Percentiles rank a stretch among this genome's conserved stretches.
Conservation (phyloP, 2,888 invertebrate species). For the Chesias legatella region DNA sequence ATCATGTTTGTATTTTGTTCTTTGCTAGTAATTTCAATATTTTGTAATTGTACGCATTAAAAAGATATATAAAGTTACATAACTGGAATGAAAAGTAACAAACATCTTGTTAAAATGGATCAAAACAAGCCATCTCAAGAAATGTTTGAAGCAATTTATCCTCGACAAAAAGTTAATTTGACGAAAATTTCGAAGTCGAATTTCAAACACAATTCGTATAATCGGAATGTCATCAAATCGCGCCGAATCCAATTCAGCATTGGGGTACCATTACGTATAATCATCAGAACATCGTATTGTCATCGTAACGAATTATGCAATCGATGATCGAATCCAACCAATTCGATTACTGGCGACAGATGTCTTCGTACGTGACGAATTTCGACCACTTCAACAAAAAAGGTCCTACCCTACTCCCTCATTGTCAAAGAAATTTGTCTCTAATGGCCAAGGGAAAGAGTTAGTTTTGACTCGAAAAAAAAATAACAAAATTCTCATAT, state of each 20-base stretch:
- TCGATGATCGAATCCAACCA: conserved; percentile 61
- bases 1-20: no score
- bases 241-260: conserved; percentile 57
- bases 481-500: conserved; percentile 53
- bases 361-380: conserved; percentile 79
- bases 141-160: no score
- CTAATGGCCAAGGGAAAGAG: conserved; percentile 26
- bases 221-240: conserved; percentile 65
- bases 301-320: conserved; percentile 78
- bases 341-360: conserved; percentile 78
- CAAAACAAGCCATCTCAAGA: no score
- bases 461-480: conserved; percentile 26
- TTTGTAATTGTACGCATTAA: no score
- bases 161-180: neutral
- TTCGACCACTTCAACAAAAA: conserved; percentile 58
- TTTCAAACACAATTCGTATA: conserved; percentile 48
- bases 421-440: conserved; percentile 22
- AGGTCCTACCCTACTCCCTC: conserved; percentile 33
- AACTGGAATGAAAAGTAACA: no score
- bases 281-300: conserved; percentile 68
- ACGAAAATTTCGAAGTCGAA: conserved; percentile 4
- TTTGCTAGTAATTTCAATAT: no score
- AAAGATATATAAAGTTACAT: no score
- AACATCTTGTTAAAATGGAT: no score
- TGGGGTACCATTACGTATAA: conserved; percentile 64